phyloP scores from a whole-genome alignment of 2,113 vertebrate genomes.

The Mastomys natalensis region DNA sequence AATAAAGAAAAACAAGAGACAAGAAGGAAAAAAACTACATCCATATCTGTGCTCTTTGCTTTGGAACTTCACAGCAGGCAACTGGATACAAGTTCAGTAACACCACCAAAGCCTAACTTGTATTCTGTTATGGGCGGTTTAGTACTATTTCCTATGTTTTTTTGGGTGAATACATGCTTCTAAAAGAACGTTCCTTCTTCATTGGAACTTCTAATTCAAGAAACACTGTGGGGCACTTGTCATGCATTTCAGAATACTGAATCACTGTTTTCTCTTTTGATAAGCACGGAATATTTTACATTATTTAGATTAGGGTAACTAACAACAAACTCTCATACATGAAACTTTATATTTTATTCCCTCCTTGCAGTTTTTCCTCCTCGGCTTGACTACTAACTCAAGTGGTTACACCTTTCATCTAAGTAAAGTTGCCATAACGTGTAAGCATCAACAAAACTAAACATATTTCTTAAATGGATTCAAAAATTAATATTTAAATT shows the following conservation, averaged over 20 bases:
- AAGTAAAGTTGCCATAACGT: conserved; percentile 6
- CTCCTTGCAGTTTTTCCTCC: neutral
- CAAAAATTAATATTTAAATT: conserved; percentile 28
- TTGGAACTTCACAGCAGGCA: neutral
- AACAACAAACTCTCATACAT: neutral
- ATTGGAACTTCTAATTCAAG: conserved; percentile 52
- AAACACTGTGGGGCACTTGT: neutral
- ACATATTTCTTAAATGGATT: conserved; percentile 4
- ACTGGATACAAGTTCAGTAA: conserved; percentile 11
- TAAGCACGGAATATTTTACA: neutral
- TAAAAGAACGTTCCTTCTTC: conserved; percentile 32
- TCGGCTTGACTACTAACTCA: neutral
- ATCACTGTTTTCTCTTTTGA: neutral
- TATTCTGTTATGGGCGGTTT: neutral
- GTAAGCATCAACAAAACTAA: neutral
- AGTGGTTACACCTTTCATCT: neutral
- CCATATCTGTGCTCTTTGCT: neutral
- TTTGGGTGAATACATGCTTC: neutral
- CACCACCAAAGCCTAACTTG: conserved; percentile 23
- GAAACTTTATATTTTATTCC: neutral
- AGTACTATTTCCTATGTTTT: neutral
- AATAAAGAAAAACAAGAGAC: conserved; percentile 66
- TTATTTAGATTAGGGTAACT: neutral
- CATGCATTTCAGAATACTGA: neutral
- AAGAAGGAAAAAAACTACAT: neutral